Conservation (phyloP, 2,888 invertebrate genomes). For the Perithous albicinctus region DNA sequence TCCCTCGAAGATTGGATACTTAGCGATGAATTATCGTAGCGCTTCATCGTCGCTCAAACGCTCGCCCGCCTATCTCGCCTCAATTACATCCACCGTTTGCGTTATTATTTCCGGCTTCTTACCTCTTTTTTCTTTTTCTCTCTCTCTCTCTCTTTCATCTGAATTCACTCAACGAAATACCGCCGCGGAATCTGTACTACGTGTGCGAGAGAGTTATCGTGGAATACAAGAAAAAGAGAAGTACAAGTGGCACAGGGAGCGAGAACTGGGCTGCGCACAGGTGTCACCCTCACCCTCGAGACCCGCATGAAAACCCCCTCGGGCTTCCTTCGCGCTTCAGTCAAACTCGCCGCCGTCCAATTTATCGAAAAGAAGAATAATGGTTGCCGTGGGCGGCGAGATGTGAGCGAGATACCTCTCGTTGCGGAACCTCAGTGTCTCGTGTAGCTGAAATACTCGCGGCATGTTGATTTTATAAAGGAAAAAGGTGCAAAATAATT, state of each 20-base stretch:
- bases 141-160: conserved; percentile 1
- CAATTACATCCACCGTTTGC: conserved; percentile 48
- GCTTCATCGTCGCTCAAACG: conserved; percentile 40
- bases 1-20: conserved; percentile 46
- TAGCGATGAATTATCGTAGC: conserved; percentile 59
- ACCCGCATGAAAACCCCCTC: conserved; percentile 46
- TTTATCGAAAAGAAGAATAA: conserved; percentile 77
- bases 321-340: conserved; percentile 33
- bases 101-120: conserved; percentile 46
- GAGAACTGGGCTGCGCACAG: conserved; percentile 52
- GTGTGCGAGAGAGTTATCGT: conserved; percentile 38
- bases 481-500: not conserved
- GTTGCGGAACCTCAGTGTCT: not conserved
- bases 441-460: not conserved
- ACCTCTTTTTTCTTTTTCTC: too few species aligned
- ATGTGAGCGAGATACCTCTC: conserved; percentile 35
- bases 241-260: conserved; percentile 2
- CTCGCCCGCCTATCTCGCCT: conserved; percentile 23
- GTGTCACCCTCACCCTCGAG: conserved; percentile 66
- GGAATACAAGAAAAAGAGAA: conserved; percentile 27
- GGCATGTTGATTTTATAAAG: not conserved
- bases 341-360: conserved; percentile 65
- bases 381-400: conserved; percentile 67
- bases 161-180: conserved; percentile 39
- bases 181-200: conserved; percentile 4